Base-by-base conservation (phyloP, 2,888 invertebrate species). In the Pterostichus madidus region DNA sequence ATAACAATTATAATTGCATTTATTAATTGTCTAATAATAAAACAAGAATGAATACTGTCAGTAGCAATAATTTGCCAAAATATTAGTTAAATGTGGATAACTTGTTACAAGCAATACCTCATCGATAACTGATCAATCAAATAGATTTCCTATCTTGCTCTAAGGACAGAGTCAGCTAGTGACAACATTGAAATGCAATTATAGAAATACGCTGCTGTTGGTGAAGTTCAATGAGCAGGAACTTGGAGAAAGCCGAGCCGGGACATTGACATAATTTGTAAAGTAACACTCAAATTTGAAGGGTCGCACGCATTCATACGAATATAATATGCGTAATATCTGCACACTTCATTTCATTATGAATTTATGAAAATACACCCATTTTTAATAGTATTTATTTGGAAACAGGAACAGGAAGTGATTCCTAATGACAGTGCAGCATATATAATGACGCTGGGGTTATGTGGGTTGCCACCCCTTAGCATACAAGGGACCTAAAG, bases 201-300 rank as follows among this genome's bases (percentile, higher is more conserved):
- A 59, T 59, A 59, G 59, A 59, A 59, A 24, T 59, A 64, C 64
- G 35, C 7, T 64, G 11, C 7, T 13, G 64, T 32, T 64, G 31
- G 7, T 53, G 64, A 64, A 64, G 64, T 64, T 64, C 64, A 64
- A n/a, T 64, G 64, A 13, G 64, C 64, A 64, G 64, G 35, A 64
- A 64, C 64, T 49, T 64, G 35, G 64, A 64, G 64, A 64, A 64
- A 64, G 64, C 35, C n/a, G 64, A n/a, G 64, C 35, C 6, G 64
- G 13, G 35, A 64, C 64, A 64, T 64, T 64, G 64, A 64, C 64
- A 64, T 64, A 7, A n/a, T 64, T 64, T 64, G n/a, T 32, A 39
- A 64, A 59, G 24, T 59, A 24, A 59, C 17, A 59, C 17, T 59
- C 6, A 59, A 61, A 31, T 64, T 64, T 64, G 64, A 64, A 64